Evolutionary conservation across 2,888 invertebrate genomes (phyloP).

Genomic region (Protophormia terraenovae): DNA sequence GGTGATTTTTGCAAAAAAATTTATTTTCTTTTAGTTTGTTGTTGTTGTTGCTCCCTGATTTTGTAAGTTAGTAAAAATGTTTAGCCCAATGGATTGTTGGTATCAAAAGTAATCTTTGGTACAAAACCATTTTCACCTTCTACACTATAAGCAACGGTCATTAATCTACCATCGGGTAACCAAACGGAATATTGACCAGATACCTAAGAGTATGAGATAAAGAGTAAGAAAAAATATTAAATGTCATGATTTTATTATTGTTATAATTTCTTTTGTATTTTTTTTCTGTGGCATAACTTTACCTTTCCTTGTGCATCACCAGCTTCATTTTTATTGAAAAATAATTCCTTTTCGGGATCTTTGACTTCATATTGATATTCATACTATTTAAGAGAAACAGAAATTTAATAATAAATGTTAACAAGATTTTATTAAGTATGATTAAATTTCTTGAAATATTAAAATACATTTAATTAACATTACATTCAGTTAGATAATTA

Average conservation of each 20-base stretch:
- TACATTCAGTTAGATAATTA: too few species aligned
- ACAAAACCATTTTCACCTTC: slow-evolving; percentile 88
- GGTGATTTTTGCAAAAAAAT: neutral
- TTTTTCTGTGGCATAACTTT: neutral
- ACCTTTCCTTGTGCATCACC: slow-evolving; percentile 86
- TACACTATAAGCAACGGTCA: slow-evolving; percentile 88
- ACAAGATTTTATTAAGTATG: too few species aligned
- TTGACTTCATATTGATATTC: slow-evolving; percentile 89
- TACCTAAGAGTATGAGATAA: slow-evolving; percentile 75
- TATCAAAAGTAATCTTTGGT: slow-evolving; percentile 86
- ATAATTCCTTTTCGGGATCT: slow-evolving; percentile 86
- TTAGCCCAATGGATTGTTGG: slow-evolving; percentile 83
- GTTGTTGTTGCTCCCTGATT: slow-evolving; percentile 28
- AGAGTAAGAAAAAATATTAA: neutral
- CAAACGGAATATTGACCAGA: slow-evolving; percentile 86
- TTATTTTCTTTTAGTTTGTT: neutral
- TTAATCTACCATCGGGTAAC: slow-evolving; percentile 87
- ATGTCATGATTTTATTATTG: neutral
- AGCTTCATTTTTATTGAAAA: slow-evolving; percentile 86
- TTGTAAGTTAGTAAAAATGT: neutral
- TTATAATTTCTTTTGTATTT: slow-evolving; percentile 7
- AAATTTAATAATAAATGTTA: neutral
- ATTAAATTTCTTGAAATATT: too few species aligned
- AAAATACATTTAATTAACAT: too few species aligned
- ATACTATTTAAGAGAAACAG: slow-evolving; percentile 82